These are phyloP conservation scores for Chrysina gloriosa DNA, from an alignment of 2,888 invertebrate species.

Conservation along the genomic window DNA sequence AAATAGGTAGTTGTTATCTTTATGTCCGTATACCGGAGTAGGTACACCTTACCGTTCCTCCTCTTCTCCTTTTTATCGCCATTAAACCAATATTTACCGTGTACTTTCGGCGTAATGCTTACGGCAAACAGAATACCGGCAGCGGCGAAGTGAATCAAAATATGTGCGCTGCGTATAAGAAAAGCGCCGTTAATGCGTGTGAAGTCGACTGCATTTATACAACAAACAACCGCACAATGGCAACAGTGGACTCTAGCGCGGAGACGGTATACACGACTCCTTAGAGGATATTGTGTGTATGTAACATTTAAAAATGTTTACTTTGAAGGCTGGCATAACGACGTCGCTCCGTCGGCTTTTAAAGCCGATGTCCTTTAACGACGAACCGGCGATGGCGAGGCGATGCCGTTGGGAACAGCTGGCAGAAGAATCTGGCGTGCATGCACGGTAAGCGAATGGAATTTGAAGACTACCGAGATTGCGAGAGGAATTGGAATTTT, in stretches of 20 bases:
- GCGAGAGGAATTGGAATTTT: no score
- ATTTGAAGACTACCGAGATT: no score
- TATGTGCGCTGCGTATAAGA: background rate
- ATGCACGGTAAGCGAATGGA: no score
- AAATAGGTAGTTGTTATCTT: no score
- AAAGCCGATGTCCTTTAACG: slow-evolving; percentile 9
- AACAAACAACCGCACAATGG: slow-evolving; percentile 27
- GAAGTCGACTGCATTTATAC: slow-evolving; percentile 29
- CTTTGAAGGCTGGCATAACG: slow-evolving; percentile 12
- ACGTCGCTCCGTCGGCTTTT: background rate
- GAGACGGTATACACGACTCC: slow-evolving; percentile 5
- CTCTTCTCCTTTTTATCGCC: background rate
- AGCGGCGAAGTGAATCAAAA: slow-evolving; percentile 25
- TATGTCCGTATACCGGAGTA: no score
- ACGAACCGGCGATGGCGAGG: no score
- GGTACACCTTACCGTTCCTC: no score
- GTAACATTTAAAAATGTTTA: slow-evolving; percentile 29
- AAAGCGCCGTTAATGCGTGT: slow-evolving; percentile 30
- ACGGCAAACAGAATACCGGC: background rate
- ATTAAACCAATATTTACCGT: slow-evolving; percentile 13
- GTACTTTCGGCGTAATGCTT: slow-evolving; percentile 6
- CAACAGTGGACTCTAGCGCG: slow-evolving; percentile 2
- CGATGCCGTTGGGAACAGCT: no score
- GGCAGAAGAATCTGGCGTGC: no score
- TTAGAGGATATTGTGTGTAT: slow-evolving; percentile 21